These are phyloP conservation scores for Epinotia nisella DNA, from an alignment of 2,888 invertebrate genomes.

Conservation along the genomic window DNA sequence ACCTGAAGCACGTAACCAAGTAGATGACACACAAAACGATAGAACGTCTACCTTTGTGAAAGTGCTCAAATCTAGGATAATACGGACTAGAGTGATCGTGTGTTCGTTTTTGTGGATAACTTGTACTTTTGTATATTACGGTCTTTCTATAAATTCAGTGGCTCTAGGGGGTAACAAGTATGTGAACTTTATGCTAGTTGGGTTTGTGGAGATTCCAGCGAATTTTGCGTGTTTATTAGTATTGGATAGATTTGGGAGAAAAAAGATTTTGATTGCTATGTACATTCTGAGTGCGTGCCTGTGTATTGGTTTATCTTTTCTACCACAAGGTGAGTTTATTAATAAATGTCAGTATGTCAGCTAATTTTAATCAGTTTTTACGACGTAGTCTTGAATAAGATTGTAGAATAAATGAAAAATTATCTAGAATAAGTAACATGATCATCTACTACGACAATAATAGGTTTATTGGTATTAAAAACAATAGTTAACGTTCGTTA, in stretches of 20 bases:
- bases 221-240: slow-evolving; percentile 86
- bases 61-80: slow-evolving; percentile 83
- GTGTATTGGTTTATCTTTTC: slow-evolving; percentile 85
- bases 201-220: slow-evolving; percentile 89
- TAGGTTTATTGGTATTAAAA: no score
- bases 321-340: slow-evolving; percentile 80
- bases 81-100: slow-evolving; percentile 84
- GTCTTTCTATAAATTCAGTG: slow-evolving; percentile 91
- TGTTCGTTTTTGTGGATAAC: slow-evolving; percentile 92
- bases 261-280: slow-evolving; percentile 85
- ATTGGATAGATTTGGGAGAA: slow-evolving; percentile 87
- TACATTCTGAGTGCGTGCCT: slow-evolving; percentile 87
- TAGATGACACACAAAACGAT: slow-evolving; percentile 48
- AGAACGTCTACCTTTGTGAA: slow-evolving; percentile 63
- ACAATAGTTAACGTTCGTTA: no score
- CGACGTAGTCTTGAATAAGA: background rate
- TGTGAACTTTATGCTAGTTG: slow-evolving; percentile 88
- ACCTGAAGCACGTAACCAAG: slow-evolving; percentile 51
- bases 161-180: slow-evolving; percentile 90
- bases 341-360: background rate
- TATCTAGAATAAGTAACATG: no score
- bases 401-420: no score
- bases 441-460: no score
- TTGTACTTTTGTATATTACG: slow-evolving; percentile 92
- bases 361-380: background rate